Evolutionary conservation across 2,113 vertebrate genomes (phyloP).

Genomic region (Cichladusa arquata): DNA sequence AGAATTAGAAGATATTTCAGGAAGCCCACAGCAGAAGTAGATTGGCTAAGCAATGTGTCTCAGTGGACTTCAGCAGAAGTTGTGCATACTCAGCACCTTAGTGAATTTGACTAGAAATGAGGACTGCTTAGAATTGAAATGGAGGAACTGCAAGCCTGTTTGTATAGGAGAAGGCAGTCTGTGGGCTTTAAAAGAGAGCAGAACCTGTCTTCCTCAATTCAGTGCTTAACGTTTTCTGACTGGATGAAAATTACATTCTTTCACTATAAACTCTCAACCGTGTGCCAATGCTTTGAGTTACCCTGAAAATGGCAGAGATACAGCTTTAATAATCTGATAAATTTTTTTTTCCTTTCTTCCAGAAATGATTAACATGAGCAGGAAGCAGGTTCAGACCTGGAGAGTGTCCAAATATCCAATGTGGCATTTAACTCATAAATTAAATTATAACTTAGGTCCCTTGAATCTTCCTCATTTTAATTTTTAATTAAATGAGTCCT

Average conservation of each 20-base stretch:
- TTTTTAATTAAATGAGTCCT: not conserved
- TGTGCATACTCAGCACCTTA: not conserved
- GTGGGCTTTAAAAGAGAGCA: not conserved
- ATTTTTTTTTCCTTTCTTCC: not conserved
- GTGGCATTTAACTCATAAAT: not conserved
- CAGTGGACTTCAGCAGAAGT: not conserved
- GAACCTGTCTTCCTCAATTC: not conserved
- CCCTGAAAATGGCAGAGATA: not conserved
- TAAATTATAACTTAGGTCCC: not conserved
- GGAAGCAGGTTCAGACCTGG: not conserved
- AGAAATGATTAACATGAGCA: not conserved
- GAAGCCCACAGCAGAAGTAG: not conserved
- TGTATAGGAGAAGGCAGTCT: not conserved
- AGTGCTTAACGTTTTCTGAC: not conserved
- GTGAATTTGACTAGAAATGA: not conserved
- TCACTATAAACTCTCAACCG: not conserved
- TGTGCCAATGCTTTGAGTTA: not conserved
- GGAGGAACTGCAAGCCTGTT: not conserved
- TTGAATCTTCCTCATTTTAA: not conserved
- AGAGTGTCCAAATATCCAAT: not conserved
- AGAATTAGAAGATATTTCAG: not conserved
- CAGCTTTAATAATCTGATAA: not conserved
- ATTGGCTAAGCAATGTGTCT: not conserved
- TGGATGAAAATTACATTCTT: conserved; percentile 1
- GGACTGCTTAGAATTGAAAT: conserved; percentile 4